Base-by-base conservation (phyloP, 37 sponge, comb jelly and placozoan genomes). In the Cladorhizidae sp. region DNA sequence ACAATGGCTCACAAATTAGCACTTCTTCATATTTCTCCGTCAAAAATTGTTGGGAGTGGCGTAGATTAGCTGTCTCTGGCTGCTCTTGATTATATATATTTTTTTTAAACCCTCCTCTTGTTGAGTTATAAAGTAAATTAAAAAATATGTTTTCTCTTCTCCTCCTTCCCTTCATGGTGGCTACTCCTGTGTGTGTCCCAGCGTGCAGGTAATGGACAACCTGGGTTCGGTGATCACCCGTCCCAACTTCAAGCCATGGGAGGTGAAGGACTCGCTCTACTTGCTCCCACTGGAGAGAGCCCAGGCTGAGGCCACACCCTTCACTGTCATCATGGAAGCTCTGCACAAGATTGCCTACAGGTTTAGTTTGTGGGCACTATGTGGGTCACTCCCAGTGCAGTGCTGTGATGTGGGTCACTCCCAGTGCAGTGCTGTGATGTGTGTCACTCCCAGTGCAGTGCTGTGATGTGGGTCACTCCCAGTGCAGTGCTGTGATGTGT, bases 241-340 rank as follows among this genome's bases (percentile, higher is more conserved):
- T 7, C 83, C 87, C 18, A 52, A 67, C n/a, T 88, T 92, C 76
- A 55, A 83, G 61, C 55, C 77, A 21, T 95, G 93, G 93, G 95
- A 95, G 93, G 82, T 90, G 41, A 54, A 79, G 7, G 90, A 90
- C 61, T 54, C 26, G 41, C 74, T 20, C 31, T 32, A 3, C 57
- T 31, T 22, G 14, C 55, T 55, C 21, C 49, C 50, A 1, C 14
- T 43, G 12, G 49, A 45, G 29, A 23, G 29, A n/a, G 49, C 28
- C 2, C 72, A 71, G 43, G 72, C 50, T 25, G 72, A 71, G 45
- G 45, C 2, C 36, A 54, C 26, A 45, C 20, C 35, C 21, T 42
- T n/a, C 64, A 25, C 85, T 78, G 90, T 75, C 68, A 32, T 89
- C 21, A 67, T 80, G 62, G 90, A 89, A 40, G 81, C 42, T 1